phyloP scores from a whole-genome alignment of 2,888 invertebrate genomes.

The Drosophila paramelanica region DNA sequence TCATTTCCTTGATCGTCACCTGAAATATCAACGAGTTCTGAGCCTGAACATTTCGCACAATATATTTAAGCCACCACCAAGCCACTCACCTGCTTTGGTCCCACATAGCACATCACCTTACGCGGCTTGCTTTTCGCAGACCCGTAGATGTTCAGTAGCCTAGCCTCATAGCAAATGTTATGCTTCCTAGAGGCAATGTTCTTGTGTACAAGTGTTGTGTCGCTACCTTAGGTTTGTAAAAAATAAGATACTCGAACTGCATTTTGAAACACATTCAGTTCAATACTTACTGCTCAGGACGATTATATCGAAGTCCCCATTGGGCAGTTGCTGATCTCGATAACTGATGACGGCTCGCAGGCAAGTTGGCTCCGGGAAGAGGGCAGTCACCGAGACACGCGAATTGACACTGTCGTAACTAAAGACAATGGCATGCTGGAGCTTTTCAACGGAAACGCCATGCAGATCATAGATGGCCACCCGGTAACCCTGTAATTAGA shows the following conservation, averaged over 20 bases:
- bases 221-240: slow-evolving; percentile 86
- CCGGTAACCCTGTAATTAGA: slow-evolving; percentile 87
- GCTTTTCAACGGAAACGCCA: slow-evolving; percentile 86
- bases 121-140: slow-evolving; percentile 88
- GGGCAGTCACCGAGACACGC: slow-evolving; percentile 91
- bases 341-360: slow-evolving; percentile 93
- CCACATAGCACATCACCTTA: slow-evolving; percentile 95
- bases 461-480: slow-evolving; percentile 88
- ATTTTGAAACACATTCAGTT: too few relatives aligned
- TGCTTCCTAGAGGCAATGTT: slow-evolving; percentile 94
- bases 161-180: slow-evolving; percentile 94
- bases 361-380: slow-evolving; percentile 92
- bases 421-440: slow-evolving; percentile 87
- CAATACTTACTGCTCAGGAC: slow-evolving; percentile 91
- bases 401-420: slow-evolving; percentile 92
- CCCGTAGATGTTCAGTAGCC: slow-evolving; percentile 87
- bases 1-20: slow-evolving; percentile 96
- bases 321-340: slow-evolving; percentile 90
- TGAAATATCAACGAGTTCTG: slow-evolving; percentile 85
- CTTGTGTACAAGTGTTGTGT: slow-evolving; percentile 94
- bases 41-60: slow-evolving; percentile 61
- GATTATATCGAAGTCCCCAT: slow-evolving; percentile 96
- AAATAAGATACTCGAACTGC: too few relatives aligned
- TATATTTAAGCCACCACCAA: not conserved
- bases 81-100: slow-evolving; percentile 90